Percentiles rank a stretch among this genome's conserved stretches.
phyloP scores from a whole-genome alignment of 1,140 invertebrate genomes.

The Galendromus occidentalis region DNA sequence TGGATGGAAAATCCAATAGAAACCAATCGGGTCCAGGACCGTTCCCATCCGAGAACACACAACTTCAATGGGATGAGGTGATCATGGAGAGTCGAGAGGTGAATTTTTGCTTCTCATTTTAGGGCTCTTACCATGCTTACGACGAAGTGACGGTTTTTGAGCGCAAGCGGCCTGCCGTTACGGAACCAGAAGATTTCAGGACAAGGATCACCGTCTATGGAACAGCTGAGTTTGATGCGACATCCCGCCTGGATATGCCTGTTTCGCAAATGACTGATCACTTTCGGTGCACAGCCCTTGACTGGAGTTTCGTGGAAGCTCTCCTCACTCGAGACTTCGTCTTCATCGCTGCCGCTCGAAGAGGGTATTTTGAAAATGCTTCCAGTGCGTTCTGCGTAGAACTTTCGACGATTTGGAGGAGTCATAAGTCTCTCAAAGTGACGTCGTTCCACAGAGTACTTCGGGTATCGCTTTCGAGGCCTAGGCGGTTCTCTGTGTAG shows the following conservation, averaged over 20 bases:
- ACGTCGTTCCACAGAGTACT: neutral
- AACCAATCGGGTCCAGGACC: no score
- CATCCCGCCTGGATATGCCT: constrained; percentile 11
- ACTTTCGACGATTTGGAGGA: neutral
- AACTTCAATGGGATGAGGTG: no score
- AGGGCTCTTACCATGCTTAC: constrained; percentile 9
- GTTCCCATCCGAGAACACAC: no score
- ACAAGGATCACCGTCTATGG: constrained; percentile 12
- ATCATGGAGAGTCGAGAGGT: no score
- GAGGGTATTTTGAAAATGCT: neutral
- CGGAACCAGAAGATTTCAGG: neutral
- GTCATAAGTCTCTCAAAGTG: neutral
- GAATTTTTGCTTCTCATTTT: no score
- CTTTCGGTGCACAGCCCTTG: neutral
- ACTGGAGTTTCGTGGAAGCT: neutral
- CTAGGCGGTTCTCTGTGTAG: neutral
- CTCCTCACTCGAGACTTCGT: neutral
- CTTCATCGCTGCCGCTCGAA: neutral
- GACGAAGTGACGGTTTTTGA: neutral
- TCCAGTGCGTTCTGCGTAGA: neutral
- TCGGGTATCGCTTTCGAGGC: neutral
- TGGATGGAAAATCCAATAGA: no score
- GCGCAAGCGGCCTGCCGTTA: neutral
- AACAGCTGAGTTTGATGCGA: constrained; percentile 15
- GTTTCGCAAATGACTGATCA: constrained; percentile 14